A percentile compares a stretch with the other conserved stretches of the same genome.
phyloP scores from a whole-genome alignment of 2,113 vertebrate species.

The Athene noctua region DNA sequence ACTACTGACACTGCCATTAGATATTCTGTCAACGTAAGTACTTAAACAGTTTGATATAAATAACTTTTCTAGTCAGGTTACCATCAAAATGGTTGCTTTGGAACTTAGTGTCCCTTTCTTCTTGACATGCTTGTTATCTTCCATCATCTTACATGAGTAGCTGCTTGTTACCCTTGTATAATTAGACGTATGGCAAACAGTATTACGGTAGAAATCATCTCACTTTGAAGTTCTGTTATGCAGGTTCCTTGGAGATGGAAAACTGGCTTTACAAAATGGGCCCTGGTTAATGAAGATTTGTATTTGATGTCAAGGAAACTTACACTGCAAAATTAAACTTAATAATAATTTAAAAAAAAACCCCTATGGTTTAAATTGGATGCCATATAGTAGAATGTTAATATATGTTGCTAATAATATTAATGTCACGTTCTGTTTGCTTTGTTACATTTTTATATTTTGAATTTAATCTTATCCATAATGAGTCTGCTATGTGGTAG shows the following conservation, averaged over 20 bases:
- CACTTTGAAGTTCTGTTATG: neutral
- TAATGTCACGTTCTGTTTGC: neutral
- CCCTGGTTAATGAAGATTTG: neutral
- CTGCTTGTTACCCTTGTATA: neutral
- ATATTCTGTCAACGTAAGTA: conserved; percentile 98
- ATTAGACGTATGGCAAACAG: fast-evolving
- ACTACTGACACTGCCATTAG: conserved; percentile 93
- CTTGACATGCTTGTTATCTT: neutral
- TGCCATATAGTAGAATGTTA: neutral
- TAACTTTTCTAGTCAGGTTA: neutral
- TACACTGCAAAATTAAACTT: neutral
- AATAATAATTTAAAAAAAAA: neutral
- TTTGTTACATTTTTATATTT: neutral
- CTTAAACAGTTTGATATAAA: neutral
- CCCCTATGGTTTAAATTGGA: neutral
- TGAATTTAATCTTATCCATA: neutral
- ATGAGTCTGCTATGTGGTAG: neutral
- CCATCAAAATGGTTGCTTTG: neutral
- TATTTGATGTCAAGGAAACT: neutral
- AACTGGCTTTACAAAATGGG: neutral
- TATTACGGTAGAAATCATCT: neutral
- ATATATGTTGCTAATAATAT: neutral
- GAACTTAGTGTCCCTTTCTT: neutral
- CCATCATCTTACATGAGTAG: neutral
- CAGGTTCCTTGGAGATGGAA: neutral